Base-by-base conservation (phyloP, 1,140 invertebrate species). In the Heliothis virescens region DNA sequence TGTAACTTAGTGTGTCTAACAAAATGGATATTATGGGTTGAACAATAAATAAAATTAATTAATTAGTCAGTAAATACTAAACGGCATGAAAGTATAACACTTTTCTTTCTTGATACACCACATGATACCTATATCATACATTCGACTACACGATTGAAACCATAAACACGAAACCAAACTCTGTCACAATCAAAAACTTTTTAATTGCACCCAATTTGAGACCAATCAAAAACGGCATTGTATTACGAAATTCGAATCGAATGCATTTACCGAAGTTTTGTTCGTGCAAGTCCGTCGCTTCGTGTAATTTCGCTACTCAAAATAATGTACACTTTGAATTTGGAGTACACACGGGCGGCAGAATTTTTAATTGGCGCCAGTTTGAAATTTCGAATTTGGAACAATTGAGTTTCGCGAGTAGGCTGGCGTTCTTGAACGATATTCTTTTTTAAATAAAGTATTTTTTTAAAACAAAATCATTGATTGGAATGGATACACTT, bases 191-290 rank as follows among this genome's bases (percentile, higher is more conserved):
- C 81, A 47, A 69, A 87, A 90, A 89, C 86, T 90, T 90, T 90
- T 90, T 90, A 90, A 90, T 90, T 90, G 87, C 88, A 83, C 80
- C 69, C 84, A 87, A 85, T 86, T 87, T 72, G 85, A 86, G 85
- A 86, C 85, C 85, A 85, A 86, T 88, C 87, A 88, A 88, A 89
- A 87, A 85, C 57, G 82, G 81, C 71, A 87, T 90, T 89, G 84
- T 89, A 87, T 85, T 80, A 76, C 79, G 73, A 88, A 82, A 83
- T 87, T 88, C 83, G 86, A 84, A 81, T 82, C 76, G 80, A 86
- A 77, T 67, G 63, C 79, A 73, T 57, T 81, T 79, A 77, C 79
- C 81, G 77, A 90, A 89, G 81, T 89, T 88, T 78, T 79, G 74
- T 82, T 76, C 80, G 71, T 47, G 79, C 84, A 87, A 87, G 83